Base-by-base conservation (phyloP, 2,797 vertebrate species). In the Tenualosa thibaudeaui region DNA sequence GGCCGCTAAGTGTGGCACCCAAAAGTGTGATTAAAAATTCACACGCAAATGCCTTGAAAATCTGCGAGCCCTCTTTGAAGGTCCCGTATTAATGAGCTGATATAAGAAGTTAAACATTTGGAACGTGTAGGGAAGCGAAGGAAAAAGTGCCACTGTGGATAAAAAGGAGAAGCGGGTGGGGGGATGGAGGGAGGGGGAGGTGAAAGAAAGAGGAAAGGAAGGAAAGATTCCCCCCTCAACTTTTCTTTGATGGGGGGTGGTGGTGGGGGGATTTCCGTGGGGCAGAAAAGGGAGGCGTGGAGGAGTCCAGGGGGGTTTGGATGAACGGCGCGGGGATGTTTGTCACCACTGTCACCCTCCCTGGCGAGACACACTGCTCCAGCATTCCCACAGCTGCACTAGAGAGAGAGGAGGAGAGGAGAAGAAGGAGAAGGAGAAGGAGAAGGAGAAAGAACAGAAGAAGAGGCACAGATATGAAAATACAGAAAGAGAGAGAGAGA, bases 1-100 rank as follows among this genome's bases (percentile, higher is more conserved):
- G 92, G 92, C 91, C 93, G 94, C 94, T 95, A 96, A 97, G 96
- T 94, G 87, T 93, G 95, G 91, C 95, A 95, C 93, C 95, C 95
- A 94, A 93, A 95, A 93, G 94, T 95, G 95, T 95, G 96, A 97
- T 98, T 97, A 98, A 97, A 97, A 97, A 98, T 98, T 97, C 95
- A 97, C 96, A 97, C 95, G 96, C 83, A n/a, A 96, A 94, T 90
- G 96, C 96, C 96, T 97, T 97, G 97, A 96, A 93, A 97, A 98
- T 97, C 96, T 95, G 96, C 96, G 95, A 94, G 92, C 95, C 37
- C 93, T 92, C 96, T 96, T 97, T 96, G 96, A 96, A 96, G 95
- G 95, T 93, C 92, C 92, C 89, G 87, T 95, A 31, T 95, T 98
- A 98, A 98, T 96, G 97, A 98, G 96, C 96, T 93, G 92, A 96